Percentiles rank a stretch among this genome's conserved stretches.
These are phyloP conservation scores for Engraulis encrasicolus DNA, from an alignment of 2,113 vertebrate species.

Conservation along the genomic window DNA sequence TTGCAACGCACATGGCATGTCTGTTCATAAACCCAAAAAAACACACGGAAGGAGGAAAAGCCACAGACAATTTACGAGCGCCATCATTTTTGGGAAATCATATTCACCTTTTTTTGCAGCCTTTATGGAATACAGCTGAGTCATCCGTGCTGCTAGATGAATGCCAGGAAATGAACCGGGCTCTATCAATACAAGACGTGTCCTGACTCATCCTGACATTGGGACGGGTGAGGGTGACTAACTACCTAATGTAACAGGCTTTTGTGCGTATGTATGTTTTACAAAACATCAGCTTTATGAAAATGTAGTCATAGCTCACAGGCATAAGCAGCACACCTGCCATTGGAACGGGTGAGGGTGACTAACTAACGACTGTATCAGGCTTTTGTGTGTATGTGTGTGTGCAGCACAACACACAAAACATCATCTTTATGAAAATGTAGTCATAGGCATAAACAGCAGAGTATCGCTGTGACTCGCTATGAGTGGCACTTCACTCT, in stretches of 20 bases:
- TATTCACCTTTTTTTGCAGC: not conserved
- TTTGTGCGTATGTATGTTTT: not conserved
- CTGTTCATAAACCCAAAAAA: not conserved
- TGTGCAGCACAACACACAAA: too few relatives aligned
- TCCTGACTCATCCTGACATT: not conserved
- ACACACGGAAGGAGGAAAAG: slow-evolving; percentile 8
- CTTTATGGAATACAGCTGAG: slow-evolving; percentile 2
- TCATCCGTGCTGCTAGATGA: slow-evolving; percentile 1
- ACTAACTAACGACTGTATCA: too few relatives aligned
- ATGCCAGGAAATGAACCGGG: not conserved
- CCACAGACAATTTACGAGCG: not conserved
- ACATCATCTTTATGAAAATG: too few relatives aligned
- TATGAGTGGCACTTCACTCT: not conserved
- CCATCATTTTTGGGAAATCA: slow-evolving; percentile 17
- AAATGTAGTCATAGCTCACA: not conserved
- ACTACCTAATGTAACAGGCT: too few relatives aligned
- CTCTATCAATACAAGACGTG: not conserved
- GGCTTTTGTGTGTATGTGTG: too few relatives aligned
- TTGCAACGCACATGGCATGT: not conserved
- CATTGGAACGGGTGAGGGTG: too few relatives aligned
- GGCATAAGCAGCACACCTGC: not conserved
- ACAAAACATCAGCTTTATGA: not conserved
- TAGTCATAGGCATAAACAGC: too few relatives aligned
- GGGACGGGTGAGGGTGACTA: not conserved
- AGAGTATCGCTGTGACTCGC: too few relatives aligned